phyloP scores from a whole-genome alignment of 2,888 invertebrate genomes.

The Linnaemya vulpina region DNA sequence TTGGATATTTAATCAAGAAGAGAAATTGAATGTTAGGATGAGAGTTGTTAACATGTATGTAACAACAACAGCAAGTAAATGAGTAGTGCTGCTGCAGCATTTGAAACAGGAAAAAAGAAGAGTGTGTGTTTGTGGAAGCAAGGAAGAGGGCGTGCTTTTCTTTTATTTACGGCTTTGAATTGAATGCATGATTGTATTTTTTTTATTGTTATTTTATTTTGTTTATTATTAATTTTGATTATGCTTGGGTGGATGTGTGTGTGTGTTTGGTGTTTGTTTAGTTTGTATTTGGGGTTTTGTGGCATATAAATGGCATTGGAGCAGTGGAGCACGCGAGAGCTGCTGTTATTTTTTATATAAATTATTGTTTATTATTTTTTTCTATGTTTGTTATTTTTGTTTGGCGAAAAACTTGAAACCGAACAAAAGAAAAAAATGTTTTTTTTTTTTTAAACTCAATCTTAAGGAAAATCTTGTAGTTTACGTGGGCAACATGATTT shows the following conservation, averaged over 20 bases:
- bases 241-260: background rate
- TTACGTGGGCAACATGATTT: slow-evolving; percentile 40
- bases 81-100: background rate
- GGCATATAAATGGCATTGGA: slow-evolving; percentile 62
- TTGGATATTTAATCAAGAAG: slow-evolving; percentile 15
- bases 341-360: slow-evolving; percentile 7
- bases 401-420: slow-evolving; percentile 36
- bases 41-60: slow-evolving; percentile 3
- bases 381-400: slow-evolving; percentile 33
- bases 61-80: background rate
- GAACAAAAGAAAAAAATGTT: slow-evolving; percentile 22
- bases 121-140: slow-evolving; percentile 16
- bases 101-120: no score
- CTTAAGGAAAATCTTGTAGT: slow-evolving; percentile 7
- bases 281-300: background rate
- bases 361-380: background rate
- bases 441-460: slow-evolving; percentile 11
- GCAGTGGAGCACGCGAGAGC: slow-evolving; percentile 67
- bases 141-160: slow-evolving; percentile 53
- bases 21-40: slow-evolving; percentile 4
- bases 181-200: slow-evolving; percentile 25
- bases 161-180: slow-evolving; percentile 38
- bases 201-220: slow-evolving; percentile 24
- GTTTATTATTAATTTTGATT: background rate
- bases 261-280: background rate